Base-by-base conservation (phyloP, 2,888 invertebrate genomes). In the Meiosimyza decipiens region DNA sequence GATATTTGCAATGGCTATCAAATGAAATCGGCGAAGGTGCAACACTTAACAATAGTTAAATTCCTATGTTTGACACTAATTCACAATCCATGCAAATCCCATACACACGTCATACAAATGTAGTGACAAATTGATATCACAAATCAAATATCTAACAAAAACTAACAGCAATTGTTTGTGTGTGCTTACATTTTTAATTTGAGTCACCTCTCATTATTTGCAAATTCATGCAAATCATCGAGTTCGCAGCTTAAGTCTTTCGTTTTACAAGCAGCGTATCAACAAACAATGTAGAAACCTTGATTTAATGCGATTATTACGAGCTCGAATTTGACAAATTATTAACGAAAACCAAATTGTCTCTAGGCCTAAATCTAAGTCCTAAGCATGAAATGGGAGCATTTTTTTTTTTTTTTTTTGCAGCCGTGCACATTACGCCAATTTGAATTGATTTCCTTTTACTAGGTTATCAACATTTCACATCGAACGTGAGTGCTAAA, bases 391-490 rank as follows among this genome's bases (percentile, higher is more conserved):
- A 64, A 64, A 64, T 60, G 50, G 47, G 68, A 69, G 60, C 68
- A 69, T 59, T 68, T 60, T 63, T 63, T 63, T n/a, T 22, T n/a
- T 15, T 12, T 1, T 5, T 1, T 40, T 40, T 40, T 9, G 40
- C 40, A 40, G 40, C 40, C 9, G 40, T 40, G 9, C 40, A 40
- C 40, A 40, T 40, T 50, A 16, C 47, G 22, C 47, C 49, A 63
- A 40, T 64, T 50, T n/a, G 49, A 59, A 69, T 51, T 51, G 59
- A 22, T 64, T 71, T 64, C 57, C 64, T 71, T 71, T 71, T 71
- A 71, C 64, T 71, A 65, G 71, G 71, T 65, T 65, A 71, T 71
- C 64, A 65, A 59, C 71, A 71, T 65, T 71, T 65, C 71, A 65
- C 65, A 65, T 40, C 54, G 71, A 60, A 69, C 71, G 63, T 65